Conservation (phyloP, 2,797 vertebrate genomes). For the Hypotaenidia philippensis region DNA sequence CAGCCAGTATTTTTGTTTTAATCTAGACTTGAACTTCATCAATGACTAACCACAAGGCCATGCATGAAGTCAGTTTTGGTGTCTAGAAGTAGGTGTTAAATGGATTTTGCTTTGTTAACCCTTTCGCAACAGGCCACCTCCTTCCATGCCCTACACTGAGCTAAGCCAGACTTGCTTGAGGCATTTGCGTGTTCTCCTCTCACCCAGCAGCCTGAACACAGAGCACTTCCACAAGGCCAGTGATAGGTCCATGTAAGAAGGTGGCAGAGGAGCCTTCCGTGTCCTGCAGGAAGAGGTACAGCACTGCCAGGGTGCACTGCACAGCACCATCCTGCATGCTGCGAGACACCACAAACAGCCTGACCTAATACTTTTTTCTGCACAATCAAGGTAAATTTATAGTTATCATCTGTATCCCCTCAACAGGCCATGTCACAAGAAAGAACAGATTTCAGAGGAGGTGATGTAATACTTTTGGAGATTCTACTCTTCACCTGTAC, state of each 20-base stretch:
- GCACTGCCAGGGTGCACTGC: not conserved
- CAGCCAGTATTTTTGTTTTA: not conserved
- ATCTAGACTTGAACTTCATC: constrained; percentile 1
- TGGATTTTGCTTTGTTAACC: not conserved
- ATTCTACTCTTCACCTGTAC: not conserved
- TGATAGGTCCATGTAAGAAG: fast-evolving
- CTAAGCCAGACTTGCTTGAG: not conserved
- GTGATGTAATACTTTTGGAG: not conserved
- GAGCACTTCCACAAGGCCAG: not conserved
- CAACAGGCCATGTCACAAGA: not conserved
- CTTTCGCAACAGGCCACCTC: not conserved
- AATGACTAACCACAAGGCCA: not conserved
- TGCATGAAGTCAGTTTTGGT: not conserved
- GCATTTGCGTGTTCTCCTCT: fast-evolving
- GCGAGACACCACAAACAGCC: not conserved
- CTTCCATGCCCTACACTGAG: not conserved
- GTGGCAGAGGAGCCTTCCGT: not conserved
- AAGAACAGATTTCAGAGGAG: not conserved
- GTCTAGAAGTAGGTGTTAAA: not conserved
- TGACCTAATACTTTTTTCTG: not conserved
- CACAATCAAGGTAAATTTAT: not conserved
- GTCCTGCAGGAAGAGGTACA: not conserved
- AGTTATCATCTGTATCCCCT: not conserved
- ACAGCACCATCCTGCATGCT: fast-evolving
- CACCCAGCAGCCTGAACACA: fast-evolving